Conservation (phyloP, 2,113 vertebrate genomes). For the Macaca mulatta region DNA sequence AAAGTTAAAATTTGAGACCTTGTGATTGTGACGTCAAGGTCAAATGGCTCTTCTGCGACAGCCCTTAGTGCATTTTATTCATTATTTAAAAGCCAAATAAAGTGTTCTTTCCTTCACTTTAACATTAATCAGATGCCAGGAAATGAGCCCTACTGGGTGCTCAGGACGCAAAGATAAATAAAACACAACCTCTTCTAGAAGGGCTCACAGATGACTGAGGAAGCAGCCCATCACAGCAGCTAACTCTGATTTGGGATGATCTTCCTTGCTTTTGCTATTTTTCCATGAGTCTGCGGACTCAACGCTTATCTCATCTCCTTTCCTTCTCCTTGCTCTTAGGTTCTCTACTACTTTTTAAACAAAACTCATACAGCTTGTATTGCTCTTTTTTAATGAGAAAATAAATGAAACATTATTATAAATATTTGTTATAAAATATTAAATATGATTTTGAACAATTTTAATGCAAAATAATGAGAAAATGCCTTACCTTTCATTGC, state of each 20-base stretch:
- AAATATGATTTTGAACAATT: not conserved
- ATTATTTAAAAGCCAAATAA: slow-evolving; percentile 25
- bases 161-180: too few relatives aligned
- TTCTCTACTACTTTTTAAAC: not conserved
- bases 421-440: not conserved
- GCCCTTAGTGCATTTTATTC: not conserved
- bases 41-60: not conserved
- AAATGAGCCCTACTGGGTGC: not conserved
- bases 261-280: not conserved
- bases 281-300: not conserved
- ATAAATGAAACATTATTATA: not conserved
- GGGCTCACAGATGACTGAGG: not conserved
- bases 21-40: not conserved
- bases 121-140: not conserved
- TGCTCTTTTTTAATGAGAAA: not conserved
- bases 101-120: not conserved
- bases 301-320: not conserved
- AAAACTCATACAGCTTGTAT: not conserved
- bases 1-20: not conserved
- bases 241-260: fast-evolving
- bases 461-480: not conserved
- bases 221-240: fast-evolving
- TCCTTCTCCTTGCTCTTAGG: not conserved
- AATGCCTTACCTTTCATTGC: not conserved
- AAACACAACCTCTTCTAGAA: fast-evolving